Evolutionary conservation across 1,140 invertebrate genomes (phyloP).

Genomic region (Apis laboriosa): DNA sequence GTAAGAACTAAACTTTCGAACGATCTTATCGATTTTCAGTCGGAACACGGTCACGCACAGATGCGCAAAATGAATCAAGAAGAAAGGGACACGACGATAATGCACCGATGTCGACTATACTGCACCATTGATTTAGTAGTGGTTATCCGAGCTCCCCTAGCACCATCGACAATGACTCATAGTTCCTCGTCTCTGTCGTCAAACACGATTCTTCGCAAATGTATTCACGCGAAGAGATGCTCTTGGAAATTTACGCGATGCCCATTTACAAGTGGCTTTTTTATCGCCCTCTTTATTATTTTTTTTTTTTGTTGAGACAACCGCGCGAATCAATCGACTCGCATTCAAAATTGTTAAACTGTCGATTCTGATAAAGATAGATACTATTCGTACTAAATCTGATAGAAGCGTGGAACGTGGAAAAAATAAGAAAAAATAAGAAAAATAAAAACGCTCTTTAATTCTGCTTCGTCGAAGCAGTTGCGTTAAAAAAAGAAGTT

Average conservation of each 20-base stretch:
- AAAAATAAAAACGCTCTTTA: too few relatives aligned
- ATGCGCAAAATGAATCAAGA: constrained; percentile 59
- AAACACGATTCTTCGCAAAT: constrained; percentile 29
- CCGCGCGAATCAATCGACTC: neutral
- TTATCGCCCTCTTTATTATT: neutral
- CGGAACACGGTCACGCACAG: constrained; percentile 56
- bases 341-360: neutral
- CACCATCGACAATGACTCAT: constrained; percentile 54
- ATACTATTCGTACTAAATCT: neutral
- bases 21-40: constrained; percentile 51
- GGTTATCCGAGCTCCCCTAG: constrained; percentile 43
- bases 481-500: neutral
- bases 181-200: constrained; percentile 40
- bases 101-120: constrained; percentile 48
- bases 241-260: constrained; percentile 7
- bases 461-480: too few relatives aligned
- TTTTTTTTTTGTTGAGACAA: neutral
- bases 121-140: constrained; percentile 50
- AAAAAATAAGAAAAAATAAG: too few relatives aligned
- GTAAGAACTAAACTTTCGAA: constrained; percentile 36
- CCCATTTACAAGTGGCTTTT: neutral
- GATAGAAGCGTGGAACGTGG: too few relatives aligned
- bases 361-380: neutral
- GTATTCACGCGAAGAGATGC: constrained; percentile 20
- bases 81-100: constrained; percentile 54